phyloP scores from a whole-genome alignment of 2,797 vertebrate species.

The Diglossa cyanea region DNA sequence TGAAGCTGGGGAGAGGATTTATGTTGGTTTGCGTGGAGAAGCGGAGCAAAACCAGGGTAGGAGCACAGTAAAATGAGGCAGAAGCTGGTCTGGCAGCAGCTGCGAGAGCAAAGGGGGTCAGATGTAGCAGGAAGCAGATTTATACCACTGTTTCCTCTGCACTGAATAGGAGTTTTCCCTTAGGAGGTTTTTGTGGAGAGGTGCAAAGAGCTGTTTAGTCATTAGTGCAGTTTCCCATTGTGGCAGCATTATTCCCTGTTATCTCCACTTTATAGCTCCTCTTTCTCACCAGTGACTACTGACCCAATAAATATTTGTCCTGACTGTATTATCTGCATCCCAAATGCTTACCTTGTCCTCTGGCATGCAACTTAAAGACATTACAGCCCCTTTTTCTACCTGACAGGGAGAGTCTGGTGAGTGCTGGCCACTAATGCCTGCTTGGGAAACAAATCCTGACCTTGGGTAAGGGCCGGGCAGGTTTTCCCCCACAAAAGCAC shows the following conservation, averaged over 20 bases:
- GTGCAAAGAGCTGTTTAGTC: conserved; percentile 60
- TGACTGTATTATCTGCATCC: background rate
- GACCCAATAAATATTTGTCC: conserved; percentile 51
- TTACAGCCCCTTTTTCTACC: background rate
- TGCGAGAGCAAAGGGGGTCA: background rate
- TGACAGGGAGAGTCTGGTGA: background rate
- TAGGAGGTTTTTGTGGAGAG: conserved; percentile 52
- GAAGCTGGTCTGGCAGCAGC: background rate
- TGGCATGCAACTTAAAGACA: background rate
- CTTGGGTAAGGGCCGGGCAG: background rate
- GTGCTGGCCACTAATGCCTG: background rate
- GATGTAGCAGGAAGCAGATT: background rate
- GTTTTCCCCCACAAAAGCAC: background rate
- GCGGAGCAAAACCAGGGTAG: background rate
- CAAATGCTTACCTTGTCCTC: conserved; percentile 3
- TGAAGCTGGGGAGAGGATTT: background rate
- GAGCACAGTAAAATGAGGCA: background rate
- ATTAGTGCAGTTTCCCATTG: conserved; percentile 45
- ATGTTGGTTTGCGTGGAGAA: background rate
- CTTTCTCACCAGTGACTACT: conserved; percentile 16
- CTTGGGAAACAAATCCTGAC: background rate
- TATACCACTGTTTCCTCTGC: background rate
- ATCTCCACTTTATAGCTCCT: conserved; percentile 48
- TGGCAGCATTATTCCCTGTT: conserved; percentile 53
- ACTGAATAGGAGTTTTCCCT: conserved; percentile 36